Evolutionary conservation across 2,113 vertebrate species (phyloP).

Genomic region (Coptodon rendalli): DNA sequence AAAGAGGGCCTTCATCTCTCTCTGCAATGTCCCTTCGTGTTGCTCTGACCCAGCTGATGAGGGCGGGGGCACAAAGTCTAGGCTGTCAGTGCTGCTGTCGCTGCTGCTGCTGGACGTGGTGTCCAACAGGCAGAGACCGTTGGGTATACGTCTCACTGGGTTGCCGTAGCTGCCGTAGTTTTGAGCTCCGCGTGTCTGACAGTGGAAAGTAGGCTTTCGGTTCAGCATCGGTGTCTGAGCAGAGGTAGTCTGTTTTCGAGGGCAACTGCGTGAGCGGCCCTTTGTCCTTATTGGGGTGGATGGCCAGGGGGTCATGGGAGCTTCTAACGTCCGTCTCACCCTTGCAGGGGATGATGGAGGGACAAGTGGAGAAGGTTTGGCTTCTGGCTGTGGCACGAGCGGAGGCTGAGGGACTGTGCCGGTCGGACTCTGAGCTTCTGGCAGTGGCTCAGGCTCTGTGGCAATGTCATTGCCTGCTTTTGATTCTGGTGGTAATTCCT

Average conservation of each 20-base stretch:
- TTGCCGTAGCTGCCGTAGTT: constrained; percentile 67
- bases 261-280: constrained; percentile 46
- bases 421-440: neutral
- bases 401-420: neutral
- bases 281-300: constrained; percentile 13
- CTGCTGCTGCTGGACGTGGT: constrained; percentile 83
- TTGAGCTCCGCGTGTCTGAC: constrained; percentile 62
- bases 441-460: neutral
- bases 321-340: constrained; percentile 49
- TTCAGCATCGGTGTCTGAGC: constrained; percentile 50
- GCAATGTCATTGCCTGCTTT: neutral
- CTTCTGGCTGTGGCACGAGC: neutral
- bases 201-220: constrained; percentile 56
- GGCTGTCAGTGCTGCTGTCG: constrained; percentile 73
- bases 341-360: constrained; percentile 54
- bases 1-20: constrained; percentile 93
- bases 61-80: constrained; percentile 66
- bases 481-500: constrained; percentile 1
- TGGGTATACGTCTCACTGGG: constrained; percentile 59
- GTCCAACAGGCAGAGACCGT: constrained; percentile 73
- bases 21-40: constrained; percentile 85
- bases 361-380: constrained; percentile 9
- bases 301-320: neutral
- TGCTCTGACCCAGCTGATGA: constrained; percentile 64
- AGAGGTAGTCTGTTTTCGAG: constrained; percentile 64